Percentiles rank a stretch among this genome's conserved stretches.
phyloP scores from a whole-genome alignment of 2,113 vertebrate species.

The Gymnobelideus leadbeateri region DNA sequence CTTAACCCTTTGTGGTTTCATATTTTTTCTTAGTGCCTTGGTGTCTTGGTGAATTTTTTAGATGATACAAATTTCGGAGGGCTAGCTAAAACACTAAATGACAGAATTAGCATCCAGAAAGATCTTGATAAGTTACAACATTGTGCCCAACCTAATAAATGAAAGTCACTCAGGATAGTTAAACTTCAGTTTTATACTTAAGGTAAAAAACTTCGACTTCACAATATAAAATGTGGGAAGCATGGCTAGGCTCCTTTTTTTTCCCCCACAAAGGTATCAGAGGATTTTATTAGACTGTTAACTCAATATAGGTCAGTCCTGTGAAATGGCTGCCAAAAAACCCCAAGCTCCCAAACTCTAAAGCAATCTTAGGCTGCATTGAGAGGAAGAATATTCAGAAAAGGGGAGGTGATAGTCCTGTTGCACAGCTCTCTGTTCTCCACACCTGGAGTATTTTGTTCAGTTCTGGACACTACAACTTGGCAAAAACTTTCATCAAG shows the following conservation, averaged over 20 bases:
- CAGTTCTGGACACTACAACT: neutral
- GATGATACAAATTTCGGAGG: neutral
- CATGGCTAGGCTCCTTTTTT: neutral
- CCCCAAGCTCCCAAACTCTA: neutral
- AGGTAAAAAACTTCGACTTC: neutral
- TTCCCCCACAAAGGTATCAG: neutral
- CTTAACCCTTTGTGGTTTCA: neutral
- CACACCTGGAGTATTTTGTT: neutral
- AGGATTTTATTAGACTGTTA: neutral
- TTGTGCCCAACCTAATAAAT: neutral
- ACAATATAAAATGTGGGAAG: neutral
- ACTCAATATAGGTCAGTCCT: neutral
- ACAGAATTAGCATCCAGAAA: neutral
- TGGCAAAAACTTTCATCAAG: neutral
- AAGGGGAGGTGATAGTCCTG: neutral
- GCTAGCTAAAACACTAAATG: neutral
- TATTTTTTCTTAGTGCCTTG: neutral
- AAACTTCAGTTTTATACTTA: neutral
- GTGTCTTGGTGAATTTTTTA: neutral
- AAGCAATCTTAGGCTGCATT: neutral
- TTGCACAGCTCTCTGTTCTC: neutral
- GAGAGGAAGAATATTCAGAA: neutral
- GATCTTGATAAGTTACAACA: neutral
- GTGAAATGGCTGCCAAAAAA: neutral
- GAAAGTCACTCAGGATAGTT: neutral